Percentiles rank a stretch among this genome's conserved stretches.
These are phyloP conservation scores for Anastatus disparis DNA, from an alignment of 1,140 invertebrate species.

Conservation along the genomic window DNA sequence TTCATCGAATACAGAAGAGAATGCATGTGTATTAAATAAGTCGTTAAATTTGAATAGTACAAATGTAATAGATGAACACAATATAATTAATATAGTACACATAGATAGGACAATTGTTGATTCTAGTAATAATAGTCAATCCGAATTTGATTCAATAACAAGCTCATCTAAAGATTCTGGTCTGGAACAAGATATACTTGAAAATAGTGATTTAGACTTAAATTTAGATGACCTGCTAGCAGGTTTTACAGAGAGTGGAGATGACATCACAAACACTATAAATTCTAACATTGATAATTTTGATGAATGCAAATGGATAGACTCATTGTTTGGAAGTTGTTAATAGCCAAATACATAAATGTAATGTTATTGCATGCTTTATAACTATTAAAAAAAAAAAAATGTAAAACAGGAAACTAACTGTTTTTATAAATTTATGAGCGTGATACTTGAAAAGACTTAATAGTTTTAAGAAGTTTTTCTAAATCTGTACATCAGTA, in stretches of 20 bases:
- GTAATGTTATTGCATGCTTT: background rate
- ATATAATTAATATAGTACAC: background rate
- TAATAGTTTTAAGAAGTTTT: background rate
- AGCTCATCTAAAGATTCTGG: constrained; percentile 6
- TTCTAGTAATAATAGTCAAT: background rate
- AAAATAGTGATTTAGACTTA: background rate
- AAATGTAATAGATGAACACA: background rate
- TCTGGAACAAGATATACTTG: background rate
- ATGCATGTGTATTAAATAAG: no score
- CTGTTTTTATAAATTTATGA: no score
- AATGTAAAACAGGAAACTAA: no score
- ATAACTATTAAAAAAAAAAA: no score
- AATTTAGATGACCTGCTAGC: constrained; percentile 20
- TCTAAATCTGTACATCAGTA: no score
- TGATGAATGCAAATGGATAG: constrained; percentile 22
- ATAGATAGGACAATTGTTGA: background rate
- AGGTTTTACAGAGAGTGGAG: background rate
- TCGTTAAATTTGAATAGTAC: background rate
- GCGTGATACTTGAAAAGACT: constrained; percentile 4
- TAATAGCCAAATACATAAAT: background rate
- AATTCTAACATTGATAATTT: background rate
- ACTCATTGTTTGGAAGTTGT: constrained; percentile 9
- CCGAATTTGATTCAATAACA: background rate
- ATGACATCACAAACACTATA: background rate
- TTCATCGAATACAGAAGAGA: no score